These are phyloP conservation scores for Drosophila sucinea DNA, from an alignment of 1,140 invertebrate genomes.

Conservation along the genomic window DNA sequence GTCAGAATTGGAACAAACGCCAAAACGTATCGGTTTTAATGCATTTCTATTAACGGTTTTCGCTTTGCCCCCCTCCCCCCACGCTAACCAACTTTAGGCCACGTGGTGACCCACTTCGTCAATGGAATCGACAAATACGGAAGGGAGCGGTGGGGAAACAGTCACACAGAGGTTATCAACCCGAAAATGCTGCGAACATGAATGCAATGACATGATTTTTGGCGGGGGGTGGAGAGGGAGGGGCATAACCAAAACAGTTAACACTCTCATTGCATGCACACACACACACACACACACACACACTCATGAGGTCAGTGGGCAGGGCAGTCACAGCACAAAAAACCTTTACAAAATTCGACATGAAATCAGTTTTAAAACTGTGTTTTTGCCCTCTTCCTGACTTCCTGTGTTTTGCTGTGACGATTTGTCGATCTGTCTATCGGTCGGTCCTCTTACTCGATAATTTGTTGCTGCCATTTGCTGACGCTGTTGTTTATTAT, in stretches of 20 bases:
- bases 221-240: slow-evolving; percentile 19
- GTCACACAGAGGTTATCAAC: slow-evolving; percentile 64
- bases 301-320: slow-evolving; percentile 10
- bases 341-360: slow-evolving; percentile 6
- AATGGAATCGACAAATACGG: slow-evolving; percentile 71
- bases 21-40: slow-evolving; percentile 65
- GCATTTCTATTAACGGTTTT: slow-evolving; percentile 78
- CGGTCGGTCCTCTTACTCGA: slow-evolving; percentile 3
- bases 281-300: not conserved
- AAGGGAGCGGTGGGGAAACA: not conserved
- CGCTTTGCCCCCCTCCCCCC: not conserved
- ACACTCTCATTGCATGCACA: slow-evolving; percentile 19
- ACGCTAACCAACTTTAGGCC: slow-evolving; percentile 43
- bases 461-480: slow-evolving; percentile 45
- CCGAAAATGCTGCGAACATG: slow-evolving; percentile 55
- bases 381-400: not conserved
- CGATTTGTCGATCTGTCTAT: slow-evolving; percentile 10
- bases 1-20: slow-evolving; percentile 77
- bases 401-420: slow-evolving; percentile 24
- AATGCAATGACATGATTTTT: slow-evolving; percentile 77
- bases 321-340: not conserved
- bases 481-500: slow-evolving; percentile 68
- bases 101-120: slow-evolving; percentile 75
- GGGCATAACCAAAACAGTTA: slow-evolving; percentile 64
- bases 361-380: slow-evolving; percentile 5